Evolutionary conservation across 2,113 vertebrate species (phyloP), one percentile per base, ranked within the genome.

Genomic region (Lepus europaeus): DNA sequence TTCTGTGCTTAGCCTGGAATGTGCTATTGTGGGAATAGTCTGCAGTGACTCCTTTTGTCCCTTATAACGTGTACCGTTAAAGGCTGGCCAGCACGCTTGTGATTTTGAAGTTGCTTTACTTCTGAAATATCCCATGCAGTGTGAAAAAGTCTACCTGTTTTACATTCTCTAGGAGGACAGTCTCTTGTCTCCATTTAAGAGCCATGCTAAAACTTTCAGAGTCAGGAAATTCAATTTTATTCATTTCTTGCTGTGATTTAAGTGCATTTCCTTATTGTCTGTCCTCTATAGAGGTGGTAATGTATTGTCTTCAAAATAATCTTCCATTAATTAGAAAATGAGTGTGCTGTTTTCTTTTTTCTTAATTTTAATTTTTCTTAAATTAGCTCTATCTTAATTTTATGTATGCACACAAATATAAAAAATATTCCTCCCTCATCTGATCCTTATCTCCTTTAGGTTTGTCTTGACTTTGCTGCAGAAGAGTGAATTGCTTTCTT

Each of bases 311-410:
- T 95, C 20, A 78, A 95, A 82, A 80, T 68, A 76, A 63, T 86
- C 78, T 89, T 93, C 66, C 70, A 80, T 51, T 80, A 90, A 63
- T 51, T 95, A 64, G 64, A 87, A 93, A 95, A 92, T 83, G 51
- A 88, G 64, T 82, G n/a, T 72, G 33, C 7, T 56, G 1, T 33
- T 68, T 66, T 69, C 74, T 72, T 72, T 20, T 63, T 29, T 39
- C 76, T 73, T 19, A 59, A 22, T n/a, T 66, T 76, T 68, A 89
- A 45, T 45, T 45, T 45, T 45, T 45, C 45, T 45, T 45, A 45
- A 45, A 45, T 45, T 45, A 45, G 45, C 45, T 45, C 45, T 45
- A 45, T 29, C 36, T 92, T 17, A 72, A 22, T n/a, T 66, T 76
- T 68, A 89, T 82, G 14, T 11, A 61, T 73, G 1, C 45, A 84